A percentile compares a stretch with the other conserved stretches of the same genome.
Conservation (phyloP, 2,113 vertebrate genomes). For the Hepsetus odoe region DNA sequence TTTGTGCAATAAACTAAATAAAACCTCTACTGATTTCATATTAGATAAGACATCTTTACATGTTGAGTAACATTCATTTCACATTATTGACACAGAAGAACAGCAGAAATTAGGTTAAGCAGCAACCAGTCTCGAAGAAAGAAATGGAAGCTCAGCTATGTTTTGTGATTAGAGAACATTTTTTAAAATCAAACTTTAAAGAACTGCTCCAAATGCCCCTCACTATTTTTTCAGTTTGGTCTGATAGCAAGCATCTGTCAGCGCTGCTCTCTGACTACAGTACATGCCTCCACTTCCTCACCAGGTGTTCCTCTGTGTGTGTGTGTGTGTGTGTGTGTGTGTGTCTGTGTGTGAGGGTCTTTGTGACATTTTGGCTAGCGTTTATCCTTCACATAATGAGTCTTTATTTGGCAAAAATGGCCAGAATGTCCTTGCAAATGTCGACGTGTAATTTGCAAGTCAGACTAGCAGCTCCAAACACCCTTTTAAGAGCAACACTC, state of each 20-base stretch:
- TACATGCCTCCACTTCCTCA: constrained; percentile 25
- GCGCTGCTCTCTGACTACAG: constrained; percentile 16
- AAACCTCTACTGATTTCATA: no score
- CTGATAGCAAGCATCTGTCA: constrained; percentile 15
- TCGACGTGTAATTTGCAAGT: constrained; percentile 50
- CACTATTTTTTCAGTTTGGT: background rate
- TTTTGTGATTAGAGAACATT: background rate
- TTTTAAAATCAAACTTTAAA: background rate
- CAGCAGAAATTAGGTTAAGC: no score
- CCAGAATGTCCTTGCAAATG: constrained; percentile 56
- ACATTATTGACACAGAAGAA: no score
- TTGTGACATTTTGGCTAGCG: constrained; percentile 58
- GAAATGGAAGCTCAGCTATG: background rate
- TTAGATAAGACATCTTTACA: no score
- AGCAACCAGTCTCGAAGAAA: no score
- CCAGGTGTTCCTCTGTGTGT: constrained; percentile 36
- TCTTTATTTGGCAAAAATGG: constrained; percentile 51
- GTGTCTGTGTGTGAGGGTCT: constrained; percentile 51
- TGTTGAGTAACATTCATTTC: no score
- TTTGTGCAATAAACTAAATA: no score
- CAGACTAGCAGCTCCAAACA: constrained; percentile 49
- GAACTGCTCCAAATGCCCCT: constrained; percentile 3
- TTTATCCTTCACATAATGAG: constrained; percentile 54
- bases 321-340: constrained; percentile 10
- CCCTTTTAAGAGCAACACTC: constrained; percentile 63